A percentile compares a stretch with the other conserved stretches of the same genome.
Conservation (phyloP, 2,888 invertebrate species). For the Rhynchonema sp. region DNA sequence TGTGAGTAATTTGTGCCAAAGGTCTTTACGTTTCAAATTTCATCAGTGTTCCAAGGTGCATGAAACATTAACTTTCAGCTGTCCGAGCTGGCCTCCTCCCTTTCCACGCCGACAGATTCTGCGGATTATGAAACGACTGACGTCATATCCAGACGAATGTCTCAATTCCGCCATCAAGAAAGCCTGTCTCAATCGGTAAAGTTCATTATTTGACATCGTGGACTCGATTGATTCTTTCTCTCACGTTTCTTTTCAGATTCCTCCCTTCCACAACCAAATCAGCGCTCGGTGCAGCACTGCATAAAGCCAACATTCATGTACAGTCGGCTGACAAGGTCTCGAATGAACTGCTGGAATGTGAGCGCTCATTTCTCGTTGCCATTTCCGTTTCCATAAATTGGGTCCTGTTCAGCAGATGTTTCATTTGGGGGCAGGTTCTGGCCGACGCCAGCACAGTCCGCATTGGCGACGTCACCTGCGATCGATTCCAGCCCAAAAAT, state of each 20-base stretch:
- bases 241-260: conserved; percentile 42
- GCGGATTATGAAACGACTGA: conserved; percentile 57
- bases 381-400: too few species aligned
- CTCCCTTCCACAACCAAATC: conserved; percentile 62
- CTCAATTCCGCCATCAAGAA: conserved; percentile 55
- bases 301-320: too few species aligned
- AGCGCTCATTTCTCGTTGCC: too few species aligned
- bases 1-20: too few species aligned
- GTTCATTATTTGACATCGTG: background rate
- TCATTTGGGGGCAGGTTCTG: conserved; percentile 15
- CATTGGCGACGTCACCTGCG: conserved; percentile 42
- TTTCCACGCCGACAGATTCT: conserved; percentile 77
- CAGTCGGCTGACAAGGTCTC: conserved; percentile 51
- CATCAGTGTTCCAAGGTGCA: background rate
- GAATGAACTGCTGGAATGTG: too few species aligned
- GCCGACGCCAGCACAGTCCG: conserved; percentile 40
- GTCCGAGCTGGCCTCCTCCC: conserved; percentile 55
- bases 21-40: background rate
- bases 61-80: too few species aligned
- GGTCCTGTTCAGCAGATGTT: too few species aligned
- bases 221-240: too few species aligned
- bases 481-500: conserved; percentile 44
- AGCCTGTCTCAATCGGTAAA: conserved; percentile 31
- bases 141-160: conserved; percentile 49
- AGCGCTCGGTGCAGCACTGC: conserved; percentile 56